These are phyloP conservation scores for Onychomys arenicola DNA, from an alignment of 2,797 vertebrate species.

Conservation along the genomic window DNA sequence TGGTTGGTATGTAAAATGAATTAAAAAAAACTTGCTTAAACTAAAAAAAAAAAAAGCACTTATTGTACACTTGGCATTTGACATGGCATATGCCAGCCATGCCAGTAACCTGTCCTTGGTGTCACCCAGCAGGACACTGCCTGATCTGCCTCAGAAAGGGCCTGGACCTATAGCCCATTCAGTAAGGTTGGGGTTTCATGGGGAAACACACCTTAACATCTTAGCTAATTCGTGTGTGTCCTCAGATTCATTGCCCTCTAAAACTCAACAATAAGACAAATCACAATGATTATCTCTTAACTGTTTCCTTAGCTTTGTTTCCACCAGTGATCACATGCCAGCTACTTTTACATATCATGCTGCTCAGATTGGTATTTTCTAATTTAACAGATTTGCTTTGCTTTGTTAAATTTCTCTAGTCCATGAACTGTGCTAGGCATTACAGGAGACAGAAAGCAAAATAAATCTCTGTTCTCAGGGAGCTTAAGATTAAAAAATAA, in stretches of 20 bases:
- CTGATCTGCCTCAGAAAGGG: neutral
- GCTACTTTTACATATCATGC: neutral
- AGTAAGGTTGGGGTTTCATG: neutral
- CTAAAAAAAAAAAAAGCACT: neutral
- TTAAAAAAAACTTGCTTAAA: too few species aligned
- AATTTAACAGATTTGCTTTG: neutral
- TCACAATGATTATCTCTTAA: neutral
- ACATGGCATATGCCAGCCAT: neutral
- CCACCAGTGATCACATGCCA: neutral
- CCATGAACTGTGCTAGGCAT: neutral
- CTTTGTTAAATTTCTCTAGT: neutral
- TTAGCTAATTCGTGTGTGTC: neutral
- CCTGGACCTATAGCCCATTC: neutral
- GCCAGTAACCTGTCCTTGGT: neutral
- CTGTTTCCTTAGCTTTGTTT: neutral
- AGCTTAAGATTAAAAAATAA: neutral
- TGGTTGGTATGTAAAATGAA: too few species aligned
- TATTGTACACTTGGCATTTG: neutral
- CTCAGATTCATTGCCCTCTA: neutral
- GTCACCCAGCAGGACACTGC: too few species aligned
- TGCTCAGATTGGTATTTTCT: neutral
- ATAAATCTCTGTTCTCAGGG: neutral
- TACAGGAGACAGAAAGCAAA: neutral
- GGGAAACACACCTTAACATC: neutral
- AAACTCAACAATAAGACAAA: neutral